phyloP scores from a whole-genome alignment of 2,888 invertebrate species.

The Tanytarsus gracilentus region DNA sequence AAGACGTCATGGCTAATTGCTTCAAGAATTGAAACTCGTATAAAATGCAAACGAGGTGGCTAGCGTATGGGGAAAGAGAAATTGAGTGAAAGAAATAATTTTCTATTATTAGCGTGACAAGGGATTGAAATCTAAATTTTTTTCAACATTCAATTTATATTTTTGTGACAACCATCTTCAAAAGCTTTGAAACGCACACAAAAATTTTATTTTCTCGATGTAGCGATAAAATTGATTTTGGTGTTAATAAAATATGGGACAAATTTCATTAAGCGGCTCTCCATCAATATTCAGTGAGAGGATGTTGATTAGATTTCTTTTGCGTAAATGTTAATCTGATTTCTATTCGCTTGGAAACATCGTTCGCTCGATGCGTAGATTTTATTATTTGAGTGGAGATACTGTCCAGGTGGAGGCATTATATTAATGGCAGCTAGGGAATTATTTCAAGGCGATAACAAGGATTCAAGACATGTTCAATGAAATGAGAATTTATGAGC shows the following conservation, averaged over 20 bases:
- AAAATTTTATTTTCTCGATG: neutral
- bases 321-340: conserved; percentile 8
- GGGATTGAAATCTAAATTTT: too few species aligned
- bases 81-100: too few species aligned
- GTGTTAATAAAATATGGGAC: conserved; percentile 2
- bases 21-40: neutral
- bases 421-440: neutral
- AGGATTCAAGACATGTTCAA: neutral
- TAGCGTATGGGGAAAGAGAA: too few species aligned
- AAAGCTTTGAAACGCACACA: too few species aligned
- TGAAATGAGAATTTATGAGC: conserved; percentile 14
- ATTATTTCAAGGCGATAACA: conserved; percentile 1
- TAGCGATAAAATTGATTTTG: conserved; percentile 18
- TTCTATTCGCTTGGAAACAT: neutral
- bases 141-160: too few species aligned
- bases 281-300: conserved; percentile 20
- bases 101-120: too few species aligned
- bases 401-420: neutral
- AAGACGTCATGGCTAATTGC: conserved; percentile 25
- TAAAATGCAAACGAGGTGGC: neutral
- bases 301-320: conserved; percentile 20
- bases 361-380: neutral
- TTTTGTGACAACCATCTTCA: too few species aligned
- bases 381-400: neutral
- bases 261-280: conserved; percentile 15